Evolutionary conservation across 1,140 invertebrate genomes (phyloP), one percentile per base, ranked within the genome.

Genomic region (Drosophila sp.): DNA sequence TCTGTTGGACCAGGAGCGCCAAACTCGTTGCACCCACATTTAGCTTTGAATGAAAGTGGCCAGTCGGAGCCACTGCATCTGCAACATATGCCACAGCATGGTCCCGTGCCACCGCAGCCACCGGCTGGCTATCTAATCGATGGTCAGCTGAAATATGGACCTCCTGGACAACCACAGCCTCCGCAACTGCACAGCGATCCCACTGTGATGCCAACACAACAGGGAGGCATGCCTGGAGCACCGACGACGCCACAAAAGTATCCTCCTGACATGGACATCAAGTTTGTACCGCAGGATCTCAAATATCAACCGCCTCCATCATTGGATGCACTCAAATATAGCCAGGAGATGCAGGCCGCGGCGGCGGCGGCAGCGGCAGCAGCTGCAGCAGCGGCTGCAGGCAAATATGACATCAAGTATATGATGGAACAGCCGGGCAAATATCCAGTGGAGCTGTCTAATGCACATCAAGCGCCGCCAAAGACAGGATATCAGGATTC

Each of bases 401-500:
- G 80, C 47, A 92, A 92, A 55, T 92, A 90, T 70, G 91, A 92
- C 57, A 91, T 92, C 75, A 92, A 92, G 72, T 91, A 91, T 30
- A 86, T 81, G 76, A 80, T 92, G 55, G 91, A 92, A 47, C 91
- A 91, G 50, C 79, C 81, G 55, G 77, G 76, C 38, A 92, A 92
- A 58, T 92, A 90, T 60, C 71, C 85, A 2, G 80, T 76, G 4
- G 91, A 92, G 23, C 38, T 90, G 35, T 72, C 75, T 1, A 10
- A 69, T 8, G 35, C 54, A 27, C 82, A 77, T 29, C 71, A 64
- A 38, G 66, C 54, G 25, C 69, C 77, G 17, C 86, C 72, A 3
- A 91, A 87, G 11, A 61, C 81, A 1, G 83, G 76, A 33, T 84
- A 84, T 30, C 80, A 86, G 66, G 89, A 91, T 8, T 76, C 87